Base-by-base conservation (phyloP, 2,888 invertebrate species). In the Saturnia japonica region DNA sequence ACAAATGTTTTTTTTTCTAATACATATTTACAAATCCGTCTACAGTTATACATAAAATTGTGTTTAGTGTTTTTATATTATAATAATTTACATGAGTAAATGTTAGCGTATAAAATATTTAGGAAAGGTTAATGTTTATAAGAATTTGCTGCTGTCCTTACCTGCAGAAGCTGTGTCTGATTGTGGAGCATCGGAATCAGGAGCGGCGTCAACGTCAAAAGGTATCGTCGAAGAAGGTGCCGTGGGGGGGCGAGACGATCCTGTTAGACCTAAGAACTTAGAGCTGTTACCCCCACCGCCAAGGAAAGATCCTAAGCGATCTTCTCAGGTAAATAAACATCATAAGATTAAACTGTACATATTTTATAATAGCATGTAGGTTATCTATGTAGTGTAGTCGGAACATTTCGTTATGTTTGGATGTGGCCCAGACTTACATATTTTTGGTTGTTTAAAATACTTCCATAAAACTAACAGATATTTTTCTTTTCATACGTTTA, bases 231-330 rank as follows among this genome's bases (percentile, higher is more conserved):
- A 87, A 80, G 90, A 82, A 70, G 85, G 70, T 62, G 84, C 81
- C 7, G 81, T 70, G 54, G 82, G 75, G 2, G 82, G 81, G 11
- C 80, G 78, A 34, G 87, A 86, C 54, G 90, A 88, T 70, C 81
- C 75, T 2, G 74, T 77, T 16, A 83, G 91, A 69, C 91, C 92
- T 1, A 85, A 86, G 9, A 91, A 91, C 57, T 79, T 94, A 47
- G 93, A 95, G 60, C 84, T 94, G 11, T 83, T 94, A 68, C 94
- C 95, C 8, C 94, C 95, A 1, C 94, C 93, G 7, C 91, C 92
- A 0, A 85, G 84, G 73, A 93, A 93, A 71, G 91, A 90, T 64
- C 84, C 85, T 54, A 89, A 89, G 72, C 83, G 89, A 42, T 78
- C 82, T 0, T 83, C 81, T 14, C 87, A 87, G 88, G 93, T 93